Conservation (phyloP, 2,888 invertebrate genomes). For the Encarsia formosa region DNA sequence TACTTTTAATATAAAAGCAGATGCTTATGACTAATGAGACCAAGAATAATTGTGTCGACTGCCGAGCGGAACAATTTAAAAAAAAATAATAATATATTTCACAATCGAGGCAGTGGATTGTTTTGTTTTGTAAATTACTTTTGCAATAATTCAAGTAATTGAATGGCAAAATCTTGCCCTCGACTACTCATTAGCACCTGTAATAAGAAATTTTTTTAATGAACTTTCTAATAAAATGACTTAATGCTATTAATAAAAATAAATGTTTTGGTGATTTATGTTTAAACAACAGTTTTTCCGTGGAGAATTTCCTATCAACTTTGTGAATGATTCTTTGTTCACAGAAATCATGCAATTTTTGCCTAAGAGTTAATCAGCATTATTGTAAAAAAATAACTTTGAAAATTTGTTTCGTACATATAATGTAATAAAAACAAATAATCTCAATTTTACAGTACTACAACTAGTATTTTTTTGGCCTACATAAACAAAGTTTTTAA, state of each 20-base stretch:
- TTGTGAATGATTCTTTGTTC: slow-evolving; percentile 10
- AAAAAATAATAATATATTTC: slow-evolving; percentile 18
- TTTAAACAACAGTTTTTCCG: no score
- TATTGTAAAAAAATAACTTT: background rate
- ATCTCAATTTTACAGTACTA: no score
- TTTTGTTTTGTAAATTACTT: slow-evolving; percentile 26
- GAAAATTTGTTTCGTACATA: no score
- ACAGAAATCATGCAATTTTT: no score
- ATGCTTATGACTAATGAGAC: slow-evolving; percentile 33
- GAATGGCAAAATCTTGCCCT: slow-evolving; percentile 16
- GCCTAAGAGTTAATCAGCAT: background rate
- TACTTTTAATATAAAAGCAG: slow-evolving; percentile 28
- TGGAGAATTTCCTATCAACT: slow-evolving; percentile 12
- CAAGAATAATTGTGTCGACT: slow-evolving; percentile 34
- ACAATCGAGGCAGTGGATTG: slow-evolving; percentile 14
- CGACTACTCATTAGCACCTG: slow-evolving; percentile 25
- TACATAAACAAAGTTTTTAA: no score
- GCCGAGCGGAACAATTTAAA: slow-evolving; percentile 42
- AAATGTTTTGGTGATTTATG: slow-evolving; percentile 19
- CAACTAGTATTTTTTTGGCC: no score
- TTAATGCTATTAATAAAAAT: slow-evolving; percentile 21
- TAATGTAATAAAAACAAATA: no score
- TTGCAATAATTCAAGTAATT: slow-evolving; percentile 20
- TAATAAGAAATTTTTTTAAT: slow-evolving; percentile 24
- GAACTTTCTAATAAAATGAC: slow-evolving; percentile 27